Evolutionary conservation across 2,888 invertebrate genomes (phyloP), one percentile per base, ranked within the genome.

Genomic region (Dolichomitus sp.): DNA sequence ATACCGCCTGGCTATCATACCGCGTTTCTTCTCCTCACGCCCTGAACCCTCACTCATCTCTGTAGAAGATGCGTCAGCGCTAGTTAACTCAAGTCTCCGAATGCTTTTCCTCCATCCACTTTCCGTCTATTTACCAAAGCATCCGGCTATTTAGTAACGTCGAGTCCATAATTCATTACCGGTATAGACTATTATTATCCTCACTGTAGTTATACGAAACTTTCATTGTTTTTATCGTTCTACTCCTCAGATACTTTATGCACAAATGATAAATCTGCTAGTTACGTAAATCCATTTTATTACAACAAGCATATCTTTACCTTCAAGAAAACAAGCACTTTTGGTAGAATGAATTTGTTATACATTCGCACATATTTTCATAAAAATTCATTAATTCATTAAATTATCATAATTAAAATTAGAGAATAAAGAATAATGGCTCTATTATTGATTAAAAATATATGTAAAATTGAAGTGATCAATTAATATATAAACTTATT

Each of bases 61-160:
- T 52, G 42, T 42, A 11, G 33, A 78, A 78, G 70, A 82, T 79
- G 79, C 82, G 79, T 82, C 79, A 79, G 79, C 82, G 65, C 42
- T 12, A 66, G 50, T 79, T 75, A 70, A 82, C 75, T 79, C 37
- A 42, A 74, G 27, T 78, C 81, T 65, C 52, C 48, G 69, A 59
- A 68, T 73, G 6, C 59, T 48, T 68, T 65, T 74, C 23, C 50
- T 68, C 54, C 45, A 48, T 63, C 52, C 66, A 33, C 75, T 59
- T 75, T 70, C 6, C 57, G 63, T 70, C 50, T 42, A 69, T 78
- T 65, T 69, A 61, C 54, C 73, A n/a, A 68, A 73, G 33, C 50
- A 63, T 73, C 65, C 30, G 63, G 54, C 40, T 80, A 65, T 77
- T 77, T 73, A 68, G 19, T 59, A 54, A 11, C 42, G 19, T 27